These are phyloP conservation scores for Schrankia costaestrigalis DNA, from an alignment of 2,888 invertebrate genomes.

Conservation along the genomic window DNA sequence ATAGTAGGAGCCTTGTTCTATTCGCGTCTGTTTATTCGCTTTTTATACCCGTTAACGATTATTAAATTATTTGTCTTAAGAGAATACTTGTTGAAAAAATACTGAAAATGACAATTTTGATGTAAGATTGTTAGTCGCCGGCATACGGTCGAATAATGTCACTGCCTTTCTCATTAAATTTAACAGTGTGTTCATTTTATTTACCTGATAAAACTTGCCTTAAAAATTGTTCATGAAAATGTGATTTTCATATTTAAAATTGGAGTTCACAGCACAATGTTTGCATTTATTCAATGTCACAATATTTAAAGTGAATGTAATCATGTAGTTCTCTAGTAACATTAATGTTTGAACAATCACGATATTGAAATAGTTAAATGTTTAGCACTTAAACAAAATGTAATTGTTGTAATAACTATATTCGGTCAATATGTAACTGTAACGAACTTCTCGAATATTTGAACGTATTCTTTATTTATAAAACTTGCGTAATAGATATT, in stretches of 20 bases:
- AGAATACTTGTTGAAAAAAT: conserved; percentile 55
- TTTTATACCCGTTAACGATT: conserved; percentile 63
- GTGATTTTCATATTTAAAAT: conserved; percentile 43
- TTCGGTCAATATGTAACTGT: conserved; percentile 35
- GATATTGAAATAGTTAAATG: conserved; percentile 22
- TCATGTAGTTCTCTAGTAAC: conserved; percentile 8
- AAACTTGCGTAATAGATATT: conserved; percentile 17
- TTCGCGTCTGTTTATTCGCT: conserved; percentile 68
- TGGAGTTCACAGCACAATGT: conserved; percentile 52
- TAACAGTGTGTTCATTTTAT: conserved; percentile 63
- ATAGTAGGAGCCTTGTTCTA: conserved; percentile 73
- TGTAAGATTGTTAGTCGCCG: conserved; percentile 50
- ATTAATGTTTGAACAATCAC: conserved; percentile 9
- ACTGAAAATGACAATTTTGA: conserved; percentile 39
- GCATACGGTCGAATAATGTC: conserved; percentile 49
- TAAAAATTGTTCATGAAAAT: conserved; percentile 46
- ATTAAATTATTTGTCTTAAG: conserved; percentile 43
- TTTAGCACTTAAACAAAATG: conserved; percentile 24
- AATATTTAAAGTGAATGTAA: conserved; percentile 23
- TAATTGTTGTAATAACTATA: conserved; percentile 28
- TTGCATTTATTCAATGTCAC: conserved; percentile 62
- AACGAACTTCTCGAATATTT: conserved; percentile 23
- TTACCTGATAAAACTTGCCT: conserved; percentile 56
- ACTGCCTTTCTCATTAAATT: conserved; percentile 63
- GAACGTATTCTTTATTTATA: too few relatives aligned